These are phyloP conservation scores for Abscondita cerata DNA, from an alignment of 2,888 invertebrate species.

Conservation along the genomic window DNA sequence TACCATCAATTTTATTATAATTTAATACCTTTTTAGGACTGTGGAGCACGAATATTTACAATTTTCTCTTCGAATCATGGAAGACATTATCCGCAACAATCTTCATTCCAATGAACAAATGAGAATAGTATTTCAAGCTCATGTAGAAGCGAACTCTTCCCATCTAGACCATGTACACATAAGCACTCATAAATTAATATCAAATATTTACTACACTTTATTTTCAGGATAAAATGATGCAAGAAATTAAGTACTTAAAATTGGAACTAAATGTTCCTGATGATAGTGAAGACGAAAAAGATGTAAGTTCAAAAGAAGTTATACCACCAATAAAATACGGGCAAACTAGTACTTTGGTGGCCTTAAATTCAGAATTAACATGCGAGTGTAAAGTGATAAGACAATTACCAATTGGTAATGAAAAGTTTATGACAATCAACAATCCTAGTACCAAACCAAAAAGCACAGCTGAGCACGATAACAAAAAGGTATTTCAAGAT, in stretches of 20 bases:
- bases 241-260: constrained; percentile 19
- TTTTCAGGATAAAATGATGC: constrained; percentile 57
- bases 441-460: no score
- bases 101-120: constrained; percentile 63
- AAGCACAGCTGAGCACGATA: no score
- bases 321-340: no score
- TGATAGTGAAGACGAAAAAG: background rate
- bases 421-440: no score
- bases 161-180: constrained; percentile 58
- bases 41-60: constrained; percentile 54
- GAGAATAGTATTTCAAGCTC: constrained; percentile 60
- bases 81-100: constrained; percentile 63
- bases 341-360: no score
- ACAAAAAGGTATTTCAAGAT: no score
- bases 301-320: background rate
- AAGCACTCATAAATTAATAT: background rate
- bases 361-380: background rate
- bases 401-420: no score
- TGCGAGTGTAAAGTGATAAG: constrained; percentile 1
- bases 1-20: background rate
- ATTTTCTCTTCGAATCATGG: constrained; percentile 60
- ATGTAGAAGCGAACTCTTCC: constrained; percentile 60
- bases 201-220: constrained; percentile 11
- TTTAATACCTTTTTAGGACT: constrained; percentile 29
- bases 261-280: background rate